Conservation (phyloP, 2,113 vertebrate genomes). For the Raja brachyura region DNA sequence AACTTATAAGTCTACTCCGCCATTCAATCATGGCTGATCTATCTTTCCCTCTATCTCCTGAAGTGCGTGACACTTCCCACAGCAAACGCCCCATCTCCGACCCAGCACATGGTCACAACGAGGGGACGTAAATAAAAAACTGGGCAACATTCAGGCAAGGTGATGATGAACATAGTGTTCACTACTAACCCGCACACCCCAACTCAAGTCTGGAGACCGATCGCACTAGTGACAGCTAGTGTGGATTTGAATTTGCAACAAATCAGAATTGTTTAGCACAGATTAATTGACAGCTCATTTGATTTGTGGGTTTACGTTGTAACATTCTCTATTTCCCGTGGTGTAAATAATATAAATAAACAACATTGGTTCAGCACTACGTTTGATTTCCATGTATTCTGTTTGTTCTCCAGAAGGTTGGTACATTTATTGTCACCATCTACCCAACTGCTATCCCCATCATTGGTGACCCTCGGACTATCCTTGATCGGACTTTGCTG, state of each 20-base stretch:
- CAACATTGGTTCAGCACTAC: background rate
- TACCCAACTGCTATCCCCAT: too few species aligned
- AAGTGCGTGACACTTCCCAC: background rate
- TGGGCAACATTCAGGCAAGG: background rate
- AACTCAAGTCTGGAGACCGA: background rate
- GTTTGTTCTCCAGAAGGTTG: background rate
- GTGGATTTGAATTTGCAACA: background rate
- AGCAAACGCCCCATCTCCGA: background rate
- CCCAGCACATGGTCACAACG: background rate
- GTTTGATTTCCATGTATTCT: background rate
- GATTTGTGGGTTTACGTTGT: background rate
- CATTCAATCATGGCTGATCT: too few species aligned
- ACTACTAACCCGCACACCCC: background rate
- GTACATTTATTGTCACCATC: background rate
- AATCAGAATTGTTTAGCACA: background rate
- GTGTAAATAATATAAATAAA: background rate
- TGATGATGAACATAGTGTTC: background rate
- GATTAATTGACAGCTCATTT: background rate
- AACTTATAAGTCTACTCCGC: too few species aligned
- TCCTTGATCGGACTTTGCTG: too few species aligned
- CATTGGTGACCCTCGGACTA: too few species aligned
- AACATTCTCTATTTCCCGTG: background rate
- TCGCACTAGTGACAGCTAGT: background rate
- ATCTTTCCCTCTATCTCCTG: too few species aligned
- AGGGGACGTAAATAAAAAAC: background rate